These are phyloP conservation scores for Diplazon laetatorius DNA, from an alignment of 2,888 invertebrate species.

Conservation along the genomic window DNA sequence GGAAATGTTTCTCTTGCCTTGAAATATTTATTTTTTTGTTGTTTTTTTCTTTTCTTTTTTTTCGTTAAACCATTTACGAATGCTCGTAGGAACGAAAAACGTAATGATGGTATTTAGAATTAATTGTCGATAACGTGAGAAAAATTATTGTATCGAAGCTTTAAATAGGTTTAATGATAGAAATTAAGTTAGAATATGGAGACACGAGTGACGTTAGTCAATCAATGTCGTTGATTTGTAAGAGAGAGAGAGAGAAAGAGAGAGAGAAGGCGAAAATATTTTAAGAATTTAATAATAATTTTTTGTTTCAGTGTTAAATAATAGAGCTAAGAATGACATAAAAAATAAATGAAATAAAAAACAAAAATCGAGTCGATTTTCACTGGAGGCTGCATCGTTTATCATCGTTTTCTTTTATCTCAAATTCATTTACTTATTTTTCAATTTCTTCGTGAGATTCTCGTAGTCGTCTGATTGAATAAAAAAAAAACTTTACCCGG, in stretches of 20 bases:
- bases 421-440: constrained; percentile 1
- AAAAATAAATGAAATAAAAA: constrained; percentile 15
- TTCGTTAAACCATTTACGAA: too few relatives aligned
- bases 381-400: not conserved
- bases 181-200: constrained; percentile 27
- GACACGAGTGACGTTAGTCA: not conserved
- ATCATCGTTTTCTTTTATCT: too few relatives aligned
- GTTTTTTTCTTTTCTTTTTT: too few relatives aligned
- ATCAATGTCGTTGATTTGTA: not conserved
- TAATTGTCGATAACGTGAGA: constrained; percentile 8
- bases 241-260: too few relatives aligned
- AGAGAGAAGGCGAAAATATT: too few relatives aligned
- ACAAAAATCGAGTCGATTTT: constrained; percentile 9
- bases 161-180: constrained; percentile 43
- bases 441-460: not conserved
- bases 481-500: constrained; percentile 1
- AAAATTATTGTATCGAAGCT: constrained; percentile 35
- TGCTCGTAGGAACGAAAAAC: too few relatives aligned
- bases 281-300: not conserved
- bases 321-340: not conserved
- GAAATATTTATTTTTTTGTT: too few relatives aligned
- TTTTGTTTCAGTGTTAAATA: constrained; percentile 1
- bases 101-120: too few relatives aligned
- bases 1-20: constrained; percentile 85
- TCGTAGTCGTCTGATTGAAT: not conserved